Percentiles rank a stretch among this genome's conserved stretches.
phyloP scores from a whole-genome alignment of 2,113 vertebrate genomes.

The Sylvilagus bachmani region DNA sequence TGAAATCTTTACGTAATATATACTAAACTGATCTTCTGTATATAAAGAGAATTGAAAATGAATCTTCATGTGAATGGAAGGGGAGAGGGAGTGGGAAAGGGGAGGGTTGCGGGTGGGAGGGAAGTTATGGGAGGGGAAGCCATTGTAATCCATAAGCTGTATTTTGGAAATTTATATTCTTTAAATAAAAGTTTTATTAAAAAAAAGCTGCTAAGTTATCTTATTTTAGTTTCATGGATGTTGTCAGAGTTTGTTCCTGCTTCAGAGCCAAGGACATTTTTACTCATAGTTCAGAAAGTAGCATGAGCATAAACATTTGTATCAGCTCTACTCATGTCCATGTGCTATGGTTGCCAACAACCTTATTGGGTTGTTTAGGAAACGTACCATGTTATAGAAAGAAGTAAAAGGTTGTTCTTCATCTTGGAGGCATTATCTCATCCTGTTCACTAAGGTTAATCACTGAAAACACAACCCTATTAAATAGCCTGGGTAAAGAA shows the following conservation, averaged over 20 bases:
- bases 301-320: neutral
- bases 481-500: neutral
- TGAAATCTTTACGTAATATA: no score
- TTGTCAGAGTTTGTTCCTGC: neutral
- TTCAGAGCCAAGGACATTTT: neutral
- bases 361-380: no score
- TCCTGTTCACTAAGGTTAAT: neutral
- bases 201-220: neutral
- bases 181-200: no score
- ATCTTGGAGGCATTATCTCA: neutral
- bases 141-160: no score
- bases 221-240: neutral
- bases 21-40: no score
- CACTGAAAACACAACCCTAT: neutral
- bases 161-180: no score
- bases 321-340: neutral
- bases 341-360: neutral
- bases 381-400: neutral
- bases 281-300: neutral
- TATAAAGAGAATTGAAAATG: no score
- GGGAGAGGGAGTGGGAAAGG: no score
- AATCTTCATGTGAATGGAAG: no score
- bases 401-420: neutral
- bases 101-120: no score
- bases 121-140: no score